These are phyloP conservation scores for Psococerastis gibbosa DNA, from an alignment of 2,888 invertebrate genomes.

Conservation along the genomic window DNA sequence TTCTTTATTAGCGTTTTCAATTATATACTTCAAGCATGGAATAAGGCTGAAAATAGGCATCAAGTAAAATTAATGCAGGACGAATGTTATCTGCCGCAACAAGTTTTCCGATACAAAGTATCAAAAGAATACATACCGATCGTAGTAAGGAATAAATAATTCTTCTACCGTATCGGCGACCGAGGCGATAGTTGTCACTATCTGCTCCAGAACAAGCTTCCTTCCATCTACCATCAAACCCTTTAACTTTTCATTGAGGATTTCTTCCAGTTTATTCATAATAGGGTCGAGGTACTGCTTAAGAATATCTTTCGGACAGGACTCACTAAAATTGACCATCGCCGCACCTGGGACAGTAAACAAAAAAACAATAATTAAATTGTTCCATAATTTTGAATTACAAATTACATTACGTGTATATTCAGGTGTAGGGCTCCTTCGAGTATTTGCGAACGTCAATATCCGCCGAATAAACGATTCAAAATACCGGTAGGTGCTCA, in stretches of 20 bases:
- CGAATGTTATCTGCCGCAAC: too few relatives aligned
- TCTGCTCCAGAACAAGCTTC: constrained; percentile 91
- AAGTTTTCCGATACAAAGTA: too few relatives aligned
- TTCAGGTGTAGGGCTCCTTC: too few relatives aligned
- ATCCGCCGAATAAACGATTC: too few relatives aligned
- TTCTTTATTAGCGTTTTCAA: constrained; percentile 75
- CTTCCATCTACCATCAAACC: constrained; percentile 87
- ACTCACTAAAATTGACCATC: constrained; percentile 97
- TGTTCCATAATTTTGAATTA: not conserved
- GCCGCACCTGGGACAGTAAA: constrained; percentile 70
- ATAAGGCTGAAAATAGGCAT: constrained; percentile 53
- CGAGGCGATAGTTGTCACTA: constrained; percentile 96
- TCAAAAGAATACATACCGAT: constrained; percentile 37
- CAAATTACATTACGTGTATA: constrained; percentile 10
- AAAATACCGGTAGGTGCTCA: too few relatives aligned
- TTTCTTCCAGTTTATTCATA: constrained; percentile 75
- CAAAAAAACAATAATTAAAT: constrained; percentile 10
- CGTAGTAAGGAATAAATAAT: constrained; percentile 88
- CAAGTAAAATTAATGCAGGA: constrained; percentile 16
- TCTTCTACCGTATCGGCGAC: constrained; percentile 97
- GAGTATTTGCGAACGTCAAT: too few relatives aligned
- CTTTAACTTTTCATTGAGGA: constrained; percentile 81
- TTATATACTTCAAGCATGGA: constrained; percentile 92
- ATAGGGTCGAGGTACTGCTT: constrained; percentile 78
- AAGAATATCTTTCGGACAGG: constrained; percentile 88